Conservation (phyloP, 2,797 vertebrate genomes). For the Euphonia xanthogaster region DNA sequence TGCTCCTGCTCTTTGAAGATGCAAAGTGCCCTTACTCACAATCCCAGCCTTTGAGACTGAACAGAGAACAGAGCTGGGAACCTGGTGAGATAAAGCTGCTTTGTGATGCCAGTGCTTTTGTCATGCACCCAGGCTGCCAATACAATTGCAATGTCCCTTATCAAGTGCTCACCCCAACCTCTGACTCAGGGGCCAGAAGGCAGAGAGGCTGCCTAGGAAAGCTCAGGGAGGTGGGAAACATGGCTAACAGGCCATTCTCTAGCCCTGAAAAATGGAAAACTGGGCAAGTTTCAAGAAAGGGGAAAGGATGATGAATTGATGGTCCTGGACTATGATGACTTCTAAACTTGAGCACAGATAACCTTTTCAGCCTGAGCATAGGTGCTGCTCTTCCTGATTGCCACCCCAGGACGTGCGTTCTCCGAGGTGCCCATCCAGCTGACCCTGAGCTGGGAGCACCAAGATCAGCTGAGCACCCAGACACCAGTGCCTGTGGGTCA, state of each 20-base stretch:
- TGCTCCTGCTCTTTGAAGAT: constrained; percentile 42
- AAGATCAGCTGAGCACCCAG: not conserved
- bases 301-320: not conserved
- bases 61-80: not conserved
- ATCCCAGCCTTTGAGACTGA: not conserved
- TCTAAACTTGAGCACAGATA: not conserved
- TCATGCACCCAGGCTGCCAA: constrained; percentile 4
- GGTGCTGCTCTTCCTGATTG: not conserved
- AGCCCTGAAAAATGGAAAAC: not conserved
- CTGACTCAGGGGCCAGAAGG: not conserved
- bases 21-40: constrained; percentile 12
- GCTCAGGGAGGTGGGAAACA: not conserved
- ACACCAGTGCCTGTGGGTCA: not conserved
- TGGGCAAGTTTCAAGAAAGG: not conserved
- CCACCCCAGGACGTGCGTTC: not conserved
- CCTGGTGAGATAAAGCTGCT: constrained; percentile 30
- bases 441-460: not conserved
- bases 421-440: accelerated
- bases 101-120: constrained; percentile 45
- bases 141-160: not conserved
- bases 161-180: not conserved
- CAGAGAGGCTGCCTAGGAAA: not conserved
- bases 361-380: not conserved
- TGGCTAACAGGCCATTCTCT: not conserved
- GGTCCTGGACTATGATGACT: not conserved